A percentile compares a stretch with the other conserved stretches of the same genome.
phyloP scores from a whole-genome alignment of 2,113 vertebrate genomes.

The Hippocampus mohnikei region DNA sequence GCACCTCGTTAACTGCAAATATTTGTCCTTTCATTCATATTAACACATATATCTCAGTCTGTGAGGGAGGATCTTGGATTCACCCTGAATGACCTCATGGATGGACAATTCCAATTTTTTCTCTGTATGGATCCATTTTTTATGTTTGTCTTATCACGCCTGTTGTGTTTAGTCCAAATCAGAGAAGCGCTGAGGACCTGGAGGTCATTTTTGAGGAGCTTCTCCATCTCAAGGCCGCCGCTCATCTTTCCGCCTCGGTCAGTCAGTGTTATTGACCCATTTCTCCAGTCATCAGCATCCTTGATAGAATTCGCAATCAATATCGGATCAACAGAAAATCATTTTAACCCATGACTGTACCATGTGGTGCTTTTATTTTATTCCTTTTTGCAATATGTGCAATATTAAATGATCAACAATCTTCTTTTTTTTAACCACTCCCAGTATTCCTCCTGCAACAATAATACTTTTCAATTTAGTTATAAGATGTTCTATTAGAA shows the following conservation, averaged over 20 bases:
- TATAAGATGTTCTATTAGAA: neutral
- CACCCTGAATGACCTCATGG: too few relatives aligned
- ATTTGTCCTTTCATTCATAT: neutral
- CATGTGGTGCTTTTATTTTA: neutral
- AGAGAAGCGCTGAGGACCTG: slow-evolving; percentile 86
- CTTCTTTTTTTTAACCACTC: too few relatives aligned
- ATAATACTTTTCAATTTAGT: neutral
- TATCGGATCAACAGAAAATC: neutral
- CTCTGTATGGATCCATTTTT: neutral
- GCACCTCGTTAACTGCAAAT: neutral
- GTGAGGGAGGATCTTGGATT: neutral
- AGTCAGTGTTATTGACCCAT: slow-evolving; percentile 31
- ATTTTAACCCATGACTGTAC: neutral
- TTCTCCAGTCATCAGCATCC: neutral
- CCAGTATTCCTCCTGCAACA: neutral
- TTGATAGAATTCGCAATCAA: neutral
- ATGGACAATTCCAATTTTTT: neutral
- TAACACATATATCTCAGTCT: neutral
- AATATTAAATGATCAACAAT: neutral
- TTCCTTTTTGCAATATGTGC: neutral
- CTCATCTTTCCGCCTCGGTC: slow-evolving; percentile 89
- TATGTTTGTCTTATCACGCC: neutral
- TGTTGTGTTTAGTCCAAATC: slow-evolving; percentile 74
- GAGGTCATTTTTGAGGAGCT: slow-evolving; percentile 95
- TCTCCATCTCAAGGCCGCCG: slow-evolving; percentile 88